Conservation (phyloP, 2,797 vertebrate species). For the Gallinago solitaria region DNA sequence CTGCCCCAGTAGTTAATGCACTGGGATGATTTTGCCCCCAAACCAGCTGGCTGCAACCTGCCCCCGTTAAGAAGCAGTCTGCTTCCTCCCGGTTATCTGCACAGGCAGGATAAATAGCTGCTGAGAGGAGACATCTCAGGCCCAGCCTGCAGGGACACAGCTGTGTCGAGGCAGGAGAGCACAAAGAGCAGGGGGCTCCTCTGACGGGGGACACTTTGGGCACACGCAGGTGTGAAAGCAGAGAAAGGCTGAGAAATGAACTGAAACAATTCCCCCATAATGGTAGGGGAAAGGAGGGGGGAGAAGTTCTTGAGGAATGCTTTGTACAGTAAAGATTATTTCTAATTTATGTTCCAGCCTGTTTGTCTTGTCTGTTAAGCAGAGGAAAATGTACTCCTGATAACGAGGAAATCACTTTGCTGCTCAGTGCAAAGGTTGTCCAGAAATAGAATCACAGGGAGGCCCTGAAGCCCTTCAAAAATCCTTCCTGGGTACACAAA, state of each 20-base stretch:
- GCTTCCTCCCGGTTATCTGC: neutral
- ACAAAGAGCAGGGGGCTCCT: neutral
- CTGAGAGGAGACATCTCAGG: fast-evolving
- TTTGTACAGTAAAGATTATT: neutral
- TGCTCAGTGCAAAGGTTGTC: neutral
- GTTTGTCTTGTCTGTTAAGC: neutral
- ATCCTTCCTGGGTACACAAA: neutral
- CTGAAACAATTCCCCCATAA: neutral
- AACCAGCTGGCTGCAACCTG: neutral
- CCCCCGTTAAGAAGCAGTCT: neutral
- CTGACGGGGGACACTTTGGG: neutral
- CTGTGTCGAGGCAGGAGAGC: fast-evolving
- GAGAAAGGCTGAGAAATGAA: neutral
- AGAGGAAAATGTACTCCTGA: neutral
- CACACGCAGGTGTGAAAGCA: neutral
- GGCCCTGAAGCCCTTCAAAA: neutral
- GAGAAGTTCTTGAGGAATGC: neutral
- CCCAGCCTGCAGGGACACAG: fast-evolving
- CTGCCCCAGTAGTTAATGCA: too few relatives aligned
- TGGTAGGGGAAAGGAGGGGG: neutral
- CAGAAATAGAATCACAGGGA: neutral
- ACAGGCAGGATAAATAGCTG: fast-evolving
- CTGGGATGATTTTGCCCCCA: neutral
- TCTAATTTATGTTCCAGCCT: neutral
- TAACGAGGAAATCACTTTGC: neutral